Evolutionary conservation across 2,113 vertebrate species (phyloP).

Genomic region (Gavialis gangeticus): DNA sequence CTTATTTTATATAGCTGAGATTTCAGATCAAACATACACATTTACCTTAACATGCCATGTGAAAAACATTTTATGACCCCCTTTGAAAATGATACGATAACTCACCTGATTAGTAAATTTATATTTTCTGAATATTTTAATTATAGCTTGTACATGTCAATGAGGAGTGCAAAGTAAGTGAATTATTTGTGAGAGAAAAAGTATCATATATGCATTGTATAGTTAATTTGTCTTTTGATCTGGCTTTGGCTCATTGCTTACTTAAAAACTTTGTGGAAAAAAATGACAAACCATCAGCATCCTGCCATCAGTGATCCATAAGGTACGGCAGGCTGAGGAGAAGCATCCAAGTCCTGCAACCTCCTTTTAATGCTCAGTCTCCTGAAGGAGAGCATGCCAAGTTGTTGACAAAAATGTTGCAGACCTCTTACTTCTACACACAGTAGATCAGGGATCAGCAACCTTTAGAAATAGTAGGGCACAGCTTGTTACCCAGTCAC

Average conservation of each 20-base stretch:
- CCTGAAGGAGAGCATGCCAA: conserved; percentile 24
- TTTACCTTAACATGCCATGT: conserved; percentile 34
- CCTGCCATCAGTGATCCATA: conserved; percentile 46
- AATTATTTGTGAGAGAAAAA: neutral
- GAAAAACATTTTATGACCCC: conserved; percentile 39
- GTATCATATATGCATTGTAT: neutral
- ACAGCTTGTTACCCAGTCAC: too few species aligned
- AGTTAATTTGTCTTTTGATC: conserved; percentile 41
- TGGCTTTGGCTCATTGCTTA: conserved; percentile 48
- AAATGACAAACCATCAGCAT: conserved; percentile 51
- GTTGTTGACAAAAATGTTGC: conserved; percentile 1
- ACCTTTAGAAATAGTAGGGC: too few species aligned
- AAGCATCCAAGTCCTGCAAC: conserved; percentile 51
- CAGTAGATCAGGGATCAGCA: too few species aligned
- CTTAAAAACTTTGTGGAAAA: conserved; percentile 49
- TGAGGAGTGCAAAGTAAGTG: neutral
- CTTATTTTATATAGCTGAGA: conserved; percentile 33
- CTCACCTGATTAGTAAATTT: neutral
- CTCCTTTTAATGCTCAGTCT: neutral
- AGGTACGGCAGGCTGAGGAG: conserved; percentile 48
- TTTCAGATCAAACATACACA: conserved; percentile 16
- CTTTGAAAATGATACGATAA: neutral
- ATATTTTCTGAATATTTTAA: neutral
- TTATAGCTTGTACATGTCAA: neutral
- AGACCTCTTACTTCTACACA: conserved; percentile 4